A percentile compares a stretch with the other conserved stretches of the same genome.
phyloP scores from a whole-genome alignment of 2,888 invertebrate species.

The Acholoe squamosa region DNA sequence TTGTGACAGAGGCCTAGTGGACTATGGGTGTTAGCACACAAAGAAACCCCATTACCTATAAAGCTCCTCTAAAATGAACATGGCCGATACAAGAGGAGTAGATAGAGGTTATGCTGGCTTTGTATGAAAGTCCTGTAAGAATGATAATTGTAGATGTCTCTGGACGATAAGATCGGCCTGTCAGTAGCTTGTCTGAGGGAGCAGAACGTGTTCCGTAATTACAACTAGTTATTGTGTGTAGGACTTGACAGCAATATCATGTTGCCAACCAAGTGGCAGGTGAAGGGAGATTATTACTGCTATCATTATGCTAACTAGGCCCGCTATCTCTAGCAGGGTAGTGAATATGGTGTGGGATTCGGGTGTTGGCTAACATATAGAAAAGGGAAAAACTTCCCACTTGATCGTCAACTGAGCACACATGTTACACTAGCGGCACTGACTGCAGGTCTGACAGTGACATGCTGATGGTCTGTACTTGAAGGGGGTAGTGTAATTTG shows the following conservation, averaged over 20 bases:
- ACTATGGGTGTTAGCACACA: too few relatives aligned
- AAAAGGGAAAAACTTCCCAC: not conserved
- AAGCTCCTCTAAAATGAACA: too few relatives aligned
- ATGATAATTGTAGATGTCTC: slow-evolving; percentile 47
- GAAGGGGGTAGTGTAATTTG: not conserved
- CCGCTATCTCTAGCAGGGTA: not conserved
- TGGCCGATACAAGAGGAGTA: not conserved
- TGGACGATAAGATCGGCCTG: slow-evolving; percentile 14
- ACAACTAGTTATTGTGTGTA: slow-evolving; percentile 8
- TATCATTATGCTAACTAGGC: slow-evolving; percentile 1
- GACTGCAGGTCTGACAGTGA: not conserved
- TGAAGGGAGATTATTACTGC: slow-evolving; percentile 24
- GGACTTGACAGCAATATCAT: slow-evolving; percentile 40
- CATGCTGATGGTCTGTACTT: not conserved
- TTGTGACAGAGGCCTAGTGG: too few relatives aligned
- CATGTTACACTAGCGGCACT: slow-evolving; percentile 4
- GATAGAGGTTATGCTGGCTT: not conserved
- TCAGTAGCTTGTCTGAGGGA: not conserved
- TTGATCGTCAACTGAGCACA: not conserved
- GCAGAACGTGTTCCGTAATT: slow-evolving; percentile 5
- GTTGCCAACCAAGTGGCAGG: not conserved
- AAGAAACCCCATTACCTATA: too few relatives aligned
- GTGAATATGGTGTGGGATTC: not conserved
- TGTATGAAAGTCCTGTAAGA: slow-evolving; percentile 35
- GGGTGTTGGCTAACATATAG: not conserved